Evolutionary conservation across 2,113 vertebrate genomes (phyloP), one percentile per base, ranked within the genome.

Genomic region (Pipa parva): DNA sequence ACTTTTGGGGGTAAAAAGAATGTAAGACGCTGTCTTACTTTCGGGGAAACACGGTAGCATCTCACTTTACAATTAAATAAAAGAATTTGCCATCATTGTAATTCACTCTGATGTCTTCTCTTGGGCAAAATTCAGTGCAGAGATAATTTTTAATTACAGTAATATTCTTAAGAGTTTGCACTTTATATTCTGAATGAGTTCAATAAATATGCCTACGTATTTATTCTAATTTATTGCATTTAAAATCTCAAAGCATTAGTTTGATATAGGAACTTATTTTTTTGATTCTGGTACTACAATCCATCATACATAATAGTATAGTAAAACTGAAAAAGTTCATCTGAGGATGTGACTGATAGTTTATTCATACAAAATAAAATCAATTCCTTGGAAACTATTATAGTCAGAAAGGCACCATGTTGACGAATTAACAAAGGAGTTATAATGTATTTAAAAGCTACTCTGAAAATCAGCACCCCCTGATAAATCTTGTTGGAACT

Each of bases 201-300:
- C 66, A 69, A 61, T 61, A 61, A 60, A 61, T 54, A 59, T 52
- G 54, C 59, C 64, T 18, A 20, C 28, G 25, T 42, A 52, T 52
- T 61, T 39, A 60, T 52, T 60, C 21, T 69, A 69, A 60, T 69
- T 52, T 69, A 69, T 29, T 61, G 48, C 66, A 54, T 36, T 60
- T 69, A 69, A 69, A 58, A 54, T 52, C 39, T 59, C 29, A 51
- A 68, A 59, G 31, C 46, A 69, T 61, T 26, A 29, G 31, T 26
- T 69, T 61, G 46, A 69, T 69, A 69, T 61, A 54, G 26, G 48
- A 69, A 49, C 57, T 69, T 69, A 69, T 69, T 45, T 61, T n/a
- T 69, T 69, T 69, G 46, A 69, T 69, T 69, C 60, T 60, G 7
- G 12, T 21, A 27, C 9, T n/a, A 17, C 56, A 51, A 59, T 68